phyloP scores from a whole-genome alignment of 2,113 vertebrate species.

The Sclerurus mexicanus region DNA sequence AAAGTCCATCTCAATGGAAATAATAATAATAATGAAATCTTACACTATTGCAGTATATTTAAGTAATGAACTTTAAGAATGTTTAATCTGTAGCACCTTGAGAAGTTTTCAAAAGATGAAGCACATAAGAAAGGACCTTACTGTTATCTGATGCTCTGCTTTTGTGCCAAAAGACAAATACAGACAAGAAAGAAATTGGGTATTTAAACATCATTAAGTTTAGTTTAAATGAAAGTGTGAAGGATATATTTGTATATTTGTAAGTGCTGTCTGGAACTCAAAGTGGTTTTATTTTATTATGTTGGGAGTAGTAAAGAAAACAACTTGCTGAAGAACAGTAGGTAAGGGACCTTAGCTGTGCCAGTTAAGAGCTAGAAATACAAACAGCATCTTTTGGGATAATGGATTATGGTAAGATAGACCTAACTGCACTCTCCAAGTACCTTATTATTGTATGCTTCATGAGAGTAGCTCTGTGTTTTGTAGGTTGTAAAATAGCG shows the following conservation, averaged over 20 bases:
- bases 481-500: background rate
- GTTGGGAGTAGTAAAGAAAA: background rate
- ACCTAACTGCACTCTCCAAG: background rate
- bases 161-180: background rate
- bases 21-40: background rate
- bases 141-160: background rate
- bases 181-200: background rate
- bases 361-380: background rate
- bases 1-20: background rate
- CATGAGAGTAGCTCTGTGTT: background rate
- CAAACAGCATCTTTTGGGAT: background rate
- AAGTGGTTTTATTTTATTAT: background rate
- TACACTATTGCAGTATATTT: background rate
- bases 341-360: background rate
- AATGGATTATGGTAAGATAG: background rate
- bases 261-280: background rate
- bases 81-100: background rate
- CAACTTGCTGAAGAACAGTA: background rate
- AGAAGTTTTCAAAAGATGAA: background rate
- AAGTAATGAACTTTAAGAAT: background rate
- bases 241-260: background rate
- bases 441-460: background rate
- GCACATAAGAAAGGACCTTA: background rate
- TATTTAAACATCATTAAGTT: background rate
- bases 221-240: background rate